Evolutionary conservation across 2,113 vertebrate genomes (phyloP).

Genomic region (Kryptolebias marmoratus): DNA sequence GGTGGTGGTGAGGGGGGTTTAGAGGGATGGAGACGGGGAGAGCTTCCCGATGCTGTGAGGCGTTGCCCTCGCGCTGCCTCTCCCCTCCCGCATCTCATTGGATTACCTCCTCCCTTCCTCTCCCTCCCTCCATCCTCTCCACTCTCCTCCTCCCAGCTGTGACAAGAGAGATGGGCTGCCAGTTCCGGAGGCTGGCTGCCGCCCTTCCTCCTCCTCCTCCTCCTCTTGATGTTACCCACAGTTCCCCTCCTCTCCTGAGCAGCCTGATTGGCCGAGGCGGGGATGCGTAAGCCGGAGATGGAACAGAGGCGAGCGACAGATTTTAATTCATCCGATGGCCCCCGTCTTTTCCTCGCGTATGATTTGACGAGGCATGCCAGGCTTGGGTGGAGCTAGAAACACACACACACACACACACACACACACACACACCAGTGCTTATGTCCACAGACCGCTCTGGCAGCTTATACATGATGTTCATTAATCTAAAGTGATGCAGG

Average conservation of each 20-base stretch:
- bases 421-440: conserved; percentile 12
- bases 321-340: conserved; percentile 78
- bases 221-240: neutral
- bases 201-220: conserved; percentile 36
- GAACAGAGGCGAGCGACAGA: conserved; percentile 24
- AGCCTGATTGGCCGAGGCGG: conserved; percentile 62
- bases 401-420: neutral
- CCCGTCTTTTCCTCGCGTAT: conserved; percentile 49
- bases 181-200: conserved; percentile 40
- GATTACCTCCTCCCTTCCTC: conserved; percentile 69
- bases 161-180: conserved; percentile 67
- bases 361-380: conserved; percentile 55
- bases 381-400: conserved; percentile 38
- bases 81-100: conserved; percentile 76
- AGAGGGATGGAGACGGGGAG: conserved; percentile 62
- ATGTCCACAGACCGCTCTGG: conserved; percentile 4
- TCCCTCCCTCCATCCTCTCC: conserved; percentile 36
- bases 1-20: neutral
- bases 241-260: conserved; percentile 3
- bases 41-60: conserved; percentile 72
- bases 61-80: conserved; percentile 74
- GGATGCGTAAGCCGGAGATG: conserved; percentile 55
- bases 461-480: conserved; percentile 27
- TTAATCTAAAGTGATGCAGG: conserved; percentile 30
- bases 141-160: conserved; percentile 77